A percentile compares a stretch with the other conserved stretches of the same genome.
These are phyloP conservation scores for Acipenser transmontanus DNA, from an alignment of 2,797 vertebrate species.

Conservation along the genomic window DNA sequence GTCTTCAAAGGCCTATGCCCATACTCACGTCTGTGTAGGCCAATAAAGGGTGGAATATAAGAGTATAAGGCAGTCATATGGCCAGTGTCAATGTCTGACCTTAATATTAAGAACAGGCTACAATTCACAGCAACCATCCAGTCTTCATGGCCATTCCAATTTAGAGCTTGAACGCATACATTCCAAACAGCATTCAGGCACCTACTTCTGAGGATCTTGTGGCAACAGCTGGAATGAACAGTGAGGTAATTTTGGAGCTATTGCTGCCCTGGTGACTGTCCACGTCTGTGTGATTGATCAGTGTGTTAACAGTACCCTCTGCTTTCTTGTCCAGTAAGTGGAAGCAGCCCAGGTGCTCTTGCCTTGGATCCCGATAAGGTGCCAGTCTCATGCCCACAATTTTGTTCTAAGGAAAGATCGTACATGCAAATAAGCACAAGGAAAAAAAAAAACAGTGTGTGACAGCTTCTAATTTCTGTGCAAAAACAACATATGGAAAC, in stretches of 20 bases:
- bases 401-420: slow-evolving; percentile 28
- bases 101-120: not conserved
- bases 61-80: slow-evolving; percentile 1
- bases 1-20: not conserved
- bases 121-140: slow-evolving; percentile 19
- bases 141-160: not conserved
- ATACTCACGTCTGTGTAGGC: not conserved
- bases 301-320: slow-evolving; percentile 28
- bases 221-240: not conserved
- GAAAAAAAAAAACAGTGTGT: slow-evolving; percentile 64
- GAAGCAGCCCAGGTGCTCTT: slow-evolving; percentile 37
- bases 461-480: slow-evolving; percentile 80
- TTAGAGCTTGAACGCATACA: not conserved
- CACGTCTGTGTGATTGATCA: slow-evolving; percentile 3
- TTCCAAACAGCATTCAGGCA: not conserved
- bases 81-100: slow-evolving; percentile 10
- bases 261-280: too few relatives aligned
- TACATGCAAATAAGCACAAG: slow-evolving; percentile 59
- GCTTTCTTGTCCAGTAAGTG: slow-evolving; percentile 39
- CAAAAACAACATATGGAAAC: slow-evolving; percentile 82
- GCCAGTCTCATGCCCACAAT: too few relatives aligned
- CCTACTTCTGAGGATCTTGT: not conserved
- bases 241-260: not conserved
- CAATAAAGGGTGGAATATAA: not conserved
- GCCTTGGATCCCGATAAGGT: slow-evolving; percentile 8